Base-by-base conservation (phyloP, 2,113 vertebrate species). In the Sclerurus mexicanus region DNA sequence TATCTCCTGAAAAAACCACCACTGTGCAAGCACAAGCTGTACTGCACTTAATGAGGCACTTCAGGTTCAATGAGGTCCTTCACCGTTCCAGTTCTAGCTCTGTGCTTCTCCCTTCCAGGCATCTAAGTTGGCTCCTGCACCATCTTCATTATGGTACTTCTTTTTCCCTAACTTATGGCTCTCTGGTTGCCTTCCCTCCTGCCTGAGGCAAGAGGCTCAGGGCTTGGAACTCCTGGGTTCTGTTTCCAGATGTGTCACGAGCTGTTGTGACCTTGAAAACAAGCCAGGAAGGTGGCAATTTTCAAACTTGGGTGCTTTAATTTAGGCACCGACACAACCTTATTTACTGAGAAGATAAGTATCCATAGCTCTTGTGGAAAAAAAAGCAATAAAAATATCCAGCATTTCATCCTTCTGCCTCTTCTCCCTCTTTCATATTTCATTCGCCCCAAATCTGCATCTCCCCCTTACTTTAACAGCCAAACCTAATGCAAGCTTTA, bases 21-120 rank as follows among this genome's bases (percentile, higher is more conserved):
- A 14, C 28, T 33, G 60, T 33, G 50, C 77, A 71, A 2, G 7
- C 68, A 75, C 73, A 62, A 31, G 69, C 90, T 81, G 55, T 11
- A 20, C 5, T 74, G 49, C 66, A 49, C 75, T 87, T 87, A 92
- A 95, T 72, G 72, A 96, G 83, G 66, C 85, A 83, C 83, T 93
- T 60, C 81, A 68, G 66, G 85, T 71, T 93, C 93, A 68, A n/a
- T 64, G 56, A 90, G 75, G 58, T 85, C 66, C 85, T 93, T 83
- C 82, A 59, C 85, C 78, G 93, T 88, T 68, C 49, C 85, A 47
- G 66, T 58, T 79, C 94, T 74, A 93, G 78, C 82, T 75, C 46
- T 52, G 47, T 55, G 82, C 42, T 85, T 95, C 74, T 74, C 75
- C 88, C 88, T 87, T 55, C 75, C 78, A 79, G 85, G 82, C 82